phyloP scores from a whole-genome alignment of 2,888 invertebrate species.

The Suillia variegata region DNA sequence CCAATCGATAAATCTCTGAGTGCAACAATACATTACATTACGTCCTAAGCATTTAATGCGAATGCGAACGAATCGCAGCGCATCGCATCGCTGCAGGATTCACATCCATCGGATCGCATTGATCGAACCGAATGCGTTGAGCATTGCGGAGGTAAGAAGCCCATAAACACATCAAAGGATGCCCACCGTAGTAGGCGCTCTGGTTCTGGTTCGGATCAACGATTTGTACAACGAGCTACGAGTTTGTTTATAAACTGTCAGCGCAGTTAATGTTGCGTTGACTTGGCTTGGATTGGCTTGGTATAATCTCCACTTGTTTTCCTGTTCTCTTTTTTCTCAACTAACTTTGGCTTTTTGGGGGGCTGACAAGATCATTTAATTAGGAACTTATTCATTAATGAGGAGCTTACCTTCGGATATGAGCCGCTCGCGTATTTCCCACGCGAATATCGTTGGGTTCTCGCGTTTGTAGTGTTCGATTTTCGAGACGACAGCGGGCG shows the following conservation, averaged over 20 bases:
- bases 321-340: no score
- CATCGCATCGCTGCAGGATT: slow-evolving; percentile 4
- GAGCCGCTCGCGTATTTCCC: slow-evolving; percentile 96
- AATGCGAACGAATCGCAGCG: background rate
- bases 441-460: slow-evolving; percentile 98
- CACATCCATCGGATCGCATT: background rate
- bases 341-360: background rate
- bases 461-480: slow-evolving; percentile 98
- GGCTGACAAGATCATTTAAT: slow-evolving; percentile 20
- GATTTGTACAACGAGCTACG: no score
- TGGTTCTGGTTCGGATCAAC: no score
- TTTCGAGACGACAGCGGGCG: slow-evolving; percentile 95
- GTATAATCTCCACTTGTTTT: no score
- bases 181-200: no score
- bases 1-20: slow-evolving; percentile 52
- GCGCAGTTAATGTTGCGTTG: no score
- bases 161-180: slow-evolving; percentile 50
- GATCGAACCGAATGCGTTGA: slow-evolving; percentile 3
- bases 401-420: slow-evolving; percentile 87
- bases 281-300: no score
- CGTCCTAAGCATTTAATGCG: slow-evolving; percentile 27
- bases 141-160: slow-evolving; percentile 21
- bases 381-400: slow-evolving; percentile 4
- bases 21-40: slow-evolving; percentile 44
- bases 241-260: no score